Base-by-base conservation (phyloP, 2,797 vertebrate species). In the Gobionotothen gibberifrons region DNA sequence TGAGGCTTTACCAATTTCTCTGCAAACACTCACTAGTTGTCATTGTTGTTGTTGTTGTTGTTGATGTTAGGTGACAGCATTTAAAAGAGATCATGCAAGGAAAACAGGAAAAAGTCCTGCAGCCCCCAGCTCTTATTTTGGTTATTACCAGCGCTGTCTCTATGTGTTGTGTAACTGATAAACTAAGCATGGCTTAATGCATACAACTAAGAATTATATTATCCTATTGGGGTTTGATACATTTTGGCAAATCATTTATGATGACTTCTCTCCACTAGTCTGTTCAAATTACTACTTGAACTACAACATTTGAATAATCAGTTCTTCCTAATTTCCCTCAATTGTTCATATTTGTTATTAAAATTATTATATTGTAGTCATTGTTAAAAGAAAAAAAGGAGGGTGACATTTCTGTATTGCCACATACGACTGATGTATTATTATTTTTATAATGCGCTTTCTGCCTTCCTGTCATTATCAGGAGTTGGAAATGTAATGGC, bases 121-220 rank as follows among this genome's bases (percentile, higher is more conserved):
- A 48, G 43, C 21, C 67, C 1, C n/a, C 2, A 58, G 44, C 42
- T 15, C 4, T 62, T 16, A 66, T 57, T 75, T 72, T 55, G 47
- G 12, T 58, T 48, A 62, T 57, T 40, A 66, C 58, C 46, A 3
- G 2, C 10, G 0, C 52, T n/a, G 10, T 39, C 22, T 68, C 16
- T 48, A 46, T 65, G 55, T 16, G 56, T 73, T 75, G 62, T 56
- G 51, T 58, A 71, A 69, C 15, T 19, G 22, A 15, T 72, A 8
- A 26, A 26, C 15, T 49, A 22, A 51, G 52, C n/a, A 17, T 44
- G 10, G 5, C 17, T 58, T 19, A 1, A 47, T n/a, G 17, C 17
- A 54, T 58, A 11, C 49, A 11, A 69, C 9, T 26, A 3, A 36
- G 32, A 9, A 36, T 36, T 5, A 36, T 36, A 36, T 36, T 36